phyloP scores from a whole-genome alignment of 2,797 vertebrate genomes.

The Ctenosaura bakeri region DNA sequence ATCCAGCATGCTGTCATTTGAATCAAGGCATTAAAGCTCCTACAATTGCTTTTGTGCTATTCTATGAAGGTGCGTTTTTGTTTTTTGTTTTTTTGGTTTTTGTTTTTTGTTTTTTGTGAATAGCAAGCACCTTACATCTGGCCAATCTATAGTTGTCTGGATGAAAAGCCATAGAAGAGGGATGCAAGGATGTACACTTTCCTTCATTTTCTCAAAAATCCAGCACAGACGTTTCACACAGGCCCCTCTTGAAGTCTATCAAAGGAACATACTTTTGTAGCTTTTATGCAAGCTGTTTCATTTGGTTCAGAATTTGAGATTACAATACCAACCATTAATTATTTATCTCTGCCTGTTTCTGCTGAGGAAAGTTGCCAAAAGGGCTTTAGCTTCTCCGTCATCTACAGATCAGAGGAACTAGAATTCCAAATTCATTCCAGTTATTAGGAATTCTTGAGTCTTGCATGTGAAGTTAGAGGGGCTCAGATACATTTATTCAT shows the following conservation, averaged over 20 bases:
- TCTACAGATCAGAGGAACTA: conserved; percentile 17
- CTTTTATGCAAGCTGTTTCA: conserved; percentile 27
- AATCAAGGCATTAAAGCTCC: not conserved
- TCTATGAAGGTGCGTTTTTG: not conserved
- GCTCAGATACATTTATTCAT: not conserved
- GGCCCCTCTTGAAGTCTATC: not conserved
- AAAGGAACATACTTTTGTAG: conserved; percentile 7
- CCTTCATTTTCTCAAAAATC: not conserved
- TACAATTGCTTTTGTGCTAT: not conserved
- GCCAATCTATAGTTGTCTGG: not conserved
- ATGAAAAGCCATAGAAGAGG: not conserved
- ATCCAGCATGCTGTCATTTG: not conserved
- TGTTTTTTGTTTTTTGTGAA: no score
- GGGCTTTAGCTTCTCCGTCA: not conserved
- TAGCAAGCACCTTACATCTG: not conserved
- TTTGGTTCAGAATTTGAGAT: conserved; percentile 1
- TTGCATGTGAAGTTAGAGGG: conserved; percentile 18
- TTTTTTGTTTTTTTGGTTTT: no score
- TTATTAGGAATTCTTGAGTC: not conserved
- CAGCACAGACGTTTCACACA: not conserved
- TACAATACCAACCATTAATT: not conserved
- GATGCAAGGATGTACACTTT: accelerated
- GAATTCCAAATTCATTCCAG: conserved; percentile 24
- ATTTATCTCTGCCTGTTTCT: conserved; percentile 12
- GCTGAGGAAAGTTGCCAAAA: conserved; percentile 39